Evolutionary conservation across 2,797 vertebrate species (phyloP), one percentile per base, ranked within the genome.

Genomic region (Telmatherina bonti): DNA sequence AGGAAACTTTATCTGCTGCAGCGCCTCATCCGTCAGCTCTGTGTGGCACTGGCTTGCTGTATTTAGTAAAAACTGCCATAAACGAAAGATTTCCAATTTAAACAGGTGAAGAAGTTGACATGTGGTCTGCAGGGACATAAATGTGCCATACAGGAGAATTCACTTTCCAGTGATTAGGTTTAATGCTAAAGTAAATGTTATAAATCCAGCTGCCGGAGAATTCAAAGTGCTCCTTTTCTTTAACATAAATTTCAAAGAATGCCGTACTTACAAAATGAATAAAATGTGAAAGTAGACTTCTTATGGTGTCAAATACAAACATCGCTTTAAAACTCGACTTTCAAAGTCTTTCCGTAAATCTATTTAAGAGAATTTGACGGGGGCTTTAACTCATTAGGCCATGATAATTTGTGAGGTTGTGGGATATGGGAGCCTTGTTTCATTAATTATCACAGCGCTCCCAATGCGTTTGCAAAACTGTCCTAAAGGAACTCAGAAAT

Each of bases 301-400:
- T 33, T 31, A 22, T 7, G 30, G 31, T n/a, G 9, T 30, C 45
- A 20, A 43, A 49, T 43, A 45, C 67, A 35, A 36, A 38, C 1
- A 0, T 43, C 3, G 3, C 22, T 63, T 63, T 13, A n/a, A 30
- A 47, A 75, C 62, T 8, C n/a, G 18, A 72, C 30, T 73, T 74
- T 76, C 36, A 79, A 65, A 76, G 67, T 70, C 33, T 63, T 35
- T 27, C 57, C 55, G 27, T 43, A 66, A 80, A 82, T 76, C 70
- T 71, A 72, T 71, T 80, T 51, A 68, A 68, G 59, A 33, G 57
- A 81, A 69, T 83, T 71, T 78, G 55, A 33, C 33, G 7, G 27
- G 60, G 31, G 67, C 41, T 81, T 74, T 68, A 59, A 56, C 59
- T 81, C 74, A 27, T 74, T 68, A 53, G 30, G 61, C 57, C 45